Evolutionary conservation across 2,888 invertebrate genomes (phyloP), one percentile per base, ranked within the genome.

Genomic region (Cheilosia impressa): DNA sequence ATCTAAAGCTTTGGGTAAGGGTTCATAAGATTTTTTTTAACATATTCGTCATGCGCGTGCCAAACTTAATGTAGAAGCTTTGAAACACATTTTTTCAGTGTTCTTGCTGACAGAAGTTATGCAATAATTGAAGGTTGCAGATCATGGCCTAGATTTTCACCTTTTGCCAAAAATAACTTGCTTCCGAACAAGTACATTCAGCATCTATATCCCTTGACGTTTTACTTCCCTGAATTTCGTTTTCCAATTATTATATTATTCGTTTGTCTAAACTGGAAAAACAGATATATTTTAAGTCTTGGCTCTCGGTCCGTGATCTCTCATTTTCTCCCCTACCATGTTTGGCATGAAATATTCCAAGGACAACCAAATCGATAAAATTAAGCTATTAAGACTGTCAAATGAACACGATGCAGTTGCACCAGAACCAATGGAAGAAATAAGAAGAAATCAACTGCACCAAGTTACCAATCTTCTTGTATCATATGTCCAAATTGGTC

Each of bases 281-380:
- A 5, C 62, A 65, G 9, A 24, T 31, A 27, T 24, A 4, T 7
- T n/a, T 27, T 13, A 72, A 58, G 60, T 65, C 13, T 66, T 47
- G 45, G 38, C 58, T 22, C 17, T 27, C 17, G 65, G 47, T 2
- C 55, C 58, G 24, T 41, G 13, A 27, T 62, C 7, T 17, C 5
- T 9, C n/a, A 68, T 31, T 47, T 31, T 19, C 10, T 45, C 50
- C 13, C 31, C 47, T 50, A 85, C 57, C 72, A 85, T 85, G 85
- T 85, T 81, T 68, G 85, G 85, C 73, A 68, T 77, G 57, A 85
- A 66, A 0, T 76, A 57, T 58, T 34, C 50, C 2, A 76, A 76
- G 38, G 66, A 68, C 52, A 69, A 47, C 57, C 57, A 81, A 68
- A n/a, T 22, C 5, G 58, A 81, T 7, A 31, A 81, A 47, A 24